Conservation (phyloP, 53 echinoderm and acorn worm species). For the Henricia sp. region DNA sequence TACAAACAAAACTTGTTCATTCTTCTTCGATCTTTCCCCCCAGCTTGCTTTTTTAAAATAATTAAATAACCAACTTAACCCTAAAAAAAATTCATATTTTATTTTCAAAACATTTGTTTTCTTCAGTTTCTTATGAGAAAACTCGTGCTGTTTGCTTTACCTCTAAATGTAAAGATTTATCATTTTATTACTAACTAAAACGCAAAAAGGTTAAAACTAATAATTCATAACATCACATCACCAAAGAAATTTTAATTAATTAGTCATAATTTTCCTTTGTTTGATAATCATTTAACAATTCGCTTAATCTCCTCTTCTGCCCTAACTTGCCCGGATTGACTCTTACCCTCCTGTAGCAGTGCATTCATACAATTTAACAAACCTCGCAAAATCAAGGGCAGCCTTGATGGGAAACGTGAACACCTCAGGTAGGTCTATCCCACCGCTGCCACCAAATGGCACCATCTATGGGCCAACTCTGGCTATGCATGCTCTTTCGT, state of each 20-base stretch:
- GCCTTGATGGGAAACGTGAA: slow-evolving; percentile 65
- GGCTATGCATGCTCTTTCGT: slow-evolving; percentile 30
- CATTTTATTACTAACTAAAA: too few relatives aligned
- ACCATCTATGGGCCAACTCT: slow-evolving; percentile 1
- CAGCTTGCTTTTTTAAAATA: too few relatives aligned
- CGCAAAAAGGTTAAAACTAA: too few relatives aligned
- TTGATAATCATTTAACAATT: background rate
- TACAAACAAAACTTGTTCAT: too few relatives aligned
- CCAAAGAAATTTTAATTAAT: background rate
- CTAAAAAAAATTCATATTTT: too few relatives aligned
- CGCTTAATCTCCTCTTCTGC: background rate
- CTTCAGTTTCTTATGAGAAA: too few relatives aligned
- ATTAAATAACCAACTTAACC: too few relatives aligned
- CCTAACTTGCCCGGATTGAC: slow-evolving; percentile 36
- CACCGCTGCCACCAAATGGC: slow-evolving; percentile 27
- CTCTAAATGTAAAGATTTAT: too few relatives aligned
- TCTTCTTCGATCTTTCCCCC: too few relatives aligned
- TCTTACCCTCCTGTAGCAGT: slow-evolving; percentile 17
- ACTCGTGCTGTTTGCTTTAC: too few relatives aligned
- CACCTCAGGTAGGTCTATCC: slow-evolving; percentile 66
- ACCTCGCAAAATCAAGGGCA: slow-evolving; percentile 63
- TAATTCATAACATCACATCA: background rate
- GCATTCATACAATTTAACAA: slow-evolving; percentile 63
- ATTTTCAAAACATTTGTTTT: too few relatives aligned
- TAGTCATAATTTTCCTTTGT: slow-evolving; percentile 20